Base-by-base conservation (phyloP, 1,140 invertebrate genomes). In the Atta texana region DNA sequence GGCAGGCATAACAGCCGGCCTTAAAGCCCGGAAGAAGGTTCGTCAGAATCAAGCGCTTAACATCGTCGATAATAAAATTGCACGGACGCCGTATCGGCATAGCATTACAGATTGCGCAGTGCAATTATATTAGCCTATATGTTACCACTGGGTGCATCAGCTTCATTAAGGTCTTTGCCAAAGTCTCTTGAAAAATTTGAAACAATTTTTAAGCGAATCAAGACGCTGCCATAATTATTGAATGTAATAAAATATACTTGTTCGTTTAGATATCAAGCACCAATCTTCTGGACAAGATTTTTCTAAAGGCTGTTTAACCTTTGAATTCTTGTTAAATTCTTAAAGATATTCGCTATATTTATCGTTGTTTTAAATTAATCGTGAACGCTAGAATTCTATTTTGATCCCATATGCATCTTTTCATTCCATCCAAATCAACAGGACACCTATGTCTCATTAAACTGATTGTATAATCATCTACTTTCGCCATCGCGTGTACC, bases 401-500 rank as follows among this genome's bases (percentile, higher is more conserved):
- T 10, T 12, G 64, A 44, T 49, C 12, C 57, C 28, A 14, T 34
- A 34, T 21, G 18, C 6, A 12, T 8, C 49, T 24, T 24, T 10
- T n/a, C 51, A 59, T 74, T 88, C n/a, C n/a, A 82, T 61, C 31
- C 12, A 63, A 63, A 77, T 39, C 18, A 18, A 31, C 16, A 31
- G 44, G 12, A 10, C 24, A 0, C 87, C 88, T 85, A 89, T 91
- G 90, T 87, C n/a, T 93, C 93, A 94, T 94, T 94, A 92, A 93
- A 92, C 88, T 90, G 93, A 92, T 93, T 93, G 89, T 88, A 90
- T 90, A 92, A 94, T 93, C 93, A 93, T 92, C 88, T 89, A 90
- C 92, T 92, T 93, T 94, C 92, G 88, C 87, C 88, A 87, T 93
- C 91, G 91, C 91, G 86, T 92, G 89, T 88, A 84, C 86, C 88